Base-by-base conservation (phyloP, 64 coral and sea anemone genomes). In the Actinia tenebrosa region DNA sequence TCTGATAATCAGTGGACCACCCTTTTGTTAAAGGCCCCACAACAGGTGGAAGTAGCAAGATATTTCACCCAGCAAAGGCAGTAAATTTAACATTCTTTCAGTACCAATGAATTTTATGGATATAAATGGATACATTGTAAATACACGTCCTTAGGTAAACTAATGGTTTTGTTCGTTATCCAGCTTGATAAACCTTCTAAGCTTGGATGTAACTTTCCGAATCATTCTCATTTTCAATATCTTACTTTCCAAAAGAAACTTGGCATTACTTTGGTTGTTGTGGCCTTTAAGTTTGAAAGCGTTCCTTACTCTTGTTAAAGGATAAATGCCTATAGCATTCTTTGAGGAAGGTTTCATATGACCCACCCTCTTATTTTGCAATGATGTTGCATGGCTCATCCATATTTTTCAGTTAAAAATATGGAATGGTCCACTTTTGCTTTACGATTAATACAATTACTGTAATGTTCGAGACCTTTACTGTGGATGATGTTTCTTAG, bases 271-370 rank as follows among this genome's bases (percentile, higher is more conserved):
- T 47, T 14, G 71, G 64, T 44, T 37, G 52, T 87, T 87, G 16
- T 52, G 85, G 11, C 63, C 64, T 63, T 87, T 87, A 26, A 71
- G 64, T 87, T 87, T 87, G 71, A 4, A n/a, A 20, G 71, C 9
- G 30, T 75, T 44, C 62, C 85, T 87, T 72, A 54, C 71, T 45
- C 85, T 30, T 25, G 85, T 87, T 26, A 69, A 16, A 45, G 64
- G 63, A 63, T 87, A 87, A n/a, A 64, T 26, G 69, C 63, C 50
- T 75, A 72, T 71, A 52, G 85, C 64, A 87, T 72, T 72, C 50
- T 43, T 26, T 64, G 85, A 4, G 61, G 16, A 20, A 17, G 61
- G 53, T 55, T 55, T 55, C 30, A 37, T 55, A 55, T 11, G 53
- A 55, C 53, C 53, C 53, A 55, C 53, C 53, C 53, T 55, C 53